These are phyloP conservation scores for Mesorhabditis spiculigera DNA, from an alignment of 2,888 invertebrate species.

Conservation along the genomic window DNA sequence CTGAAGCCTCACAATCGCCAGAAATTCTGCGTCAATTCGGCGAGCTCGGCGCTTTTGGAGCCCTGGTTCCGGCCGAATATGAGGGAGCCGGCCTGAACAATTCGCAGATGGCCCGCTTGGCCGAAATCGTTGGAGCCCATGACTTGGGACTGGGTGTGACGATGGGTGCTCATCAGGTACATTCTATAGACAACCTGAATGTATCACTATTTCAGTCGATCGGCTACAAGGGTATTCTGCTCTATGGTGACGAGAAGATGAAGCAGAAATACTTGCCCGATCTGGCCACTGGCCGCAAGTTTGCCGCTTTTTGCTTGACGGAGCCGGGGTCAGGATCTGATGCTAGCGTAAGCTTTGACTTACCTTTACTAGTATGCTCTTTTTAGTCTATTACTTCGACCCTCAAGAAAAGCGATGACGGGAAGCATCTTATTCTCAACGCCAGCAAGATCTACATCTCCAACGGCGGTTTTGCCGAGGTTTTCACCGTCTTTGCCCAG, in stretches of 20 bases:
- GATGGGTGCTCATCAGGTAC: slow-evolving; percentile 87
- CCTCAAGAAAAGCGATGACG: slow-evolving; percentile 77
- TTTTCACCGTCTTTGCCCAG: slow-evolving; percentile 97
- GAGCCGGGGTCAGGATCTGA: slow-evolving; percentile 91
- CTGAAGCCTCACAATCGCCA: slow-evolving; percentile 73
- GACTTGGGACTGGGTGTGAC: slow-evolving; percentile 93
- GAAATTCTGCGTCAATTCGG: slow-evolving; percentile 75
- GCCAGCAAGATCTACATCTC: slow-evolving; percentile 99
- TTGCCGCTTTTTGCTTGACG: slow-evolving; percentile 90
- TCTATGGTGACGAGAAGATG: slow-evolving; percentile 84
- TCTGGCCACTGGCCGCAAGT: slow-evolving; percentile 76
- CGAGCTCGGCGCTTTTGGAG: slow-evolving; percentile 87
- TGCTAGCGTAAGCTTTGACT: slow-evolving; percentile 67
- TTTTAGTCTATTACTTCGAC: slow-evolving; percentile 16
- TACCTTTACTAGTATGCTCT: not conserved
- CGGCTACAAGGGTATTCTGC: slow-evolving; percentile 74
- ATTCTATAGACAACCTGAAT: not conserved
- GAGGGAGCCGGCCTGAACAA: slow-evolving; percentile 60
- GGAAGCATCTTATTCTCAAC: slow-evolving; percentile 85
- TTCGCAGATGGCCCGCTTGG: slow-evolving; percentile 76
- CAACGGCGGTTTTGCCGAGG: slow-evolving; percentile 86
- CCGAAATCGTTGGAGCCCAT: slow-evolving; percentile 85
- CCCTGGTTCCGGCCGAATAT: slow-evolving; percentile 74
- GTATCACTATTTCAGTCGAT: slow-evolving; percentile 62
- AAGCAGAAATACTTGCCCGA: slow-evolving; percentile 86